A percentile compares a stretch with the other conserved stretches of the same genome.
Evolutionary conservation across 30 jellyfish, hydroid and myxozoan species (phyloP).

Genomic region (Cassiopea xamachana): DNA sequence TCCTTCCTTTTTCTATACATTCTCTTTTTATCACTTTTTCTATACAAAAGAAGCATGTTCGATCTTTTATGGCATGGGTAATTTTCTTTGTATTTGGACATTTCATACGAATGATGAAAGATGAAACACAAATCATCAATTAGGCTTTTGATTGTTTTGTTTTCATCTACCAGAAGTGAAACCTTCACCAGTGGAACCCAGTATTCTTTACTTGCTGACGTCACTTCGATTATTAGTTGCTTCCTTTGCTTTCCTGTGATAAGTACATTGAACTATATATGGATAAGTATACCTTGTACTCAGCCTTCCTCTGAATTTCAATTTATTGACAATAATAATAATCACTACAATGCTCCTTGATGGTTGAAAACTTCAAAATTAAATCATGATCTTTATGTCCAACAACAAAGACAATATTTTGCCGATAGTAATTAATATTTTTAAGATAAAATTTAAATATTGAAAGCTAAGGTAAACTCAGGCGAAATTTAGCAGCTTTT

Average conservation of each 20-base stretch:
- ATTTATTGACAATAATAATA: not conserved
- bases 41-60: constrained; percentile 59
- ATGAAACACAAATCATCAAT: constrained; percentile 76
- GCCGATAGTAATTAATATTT: too few relatives aligned
- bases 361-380: not conserved
- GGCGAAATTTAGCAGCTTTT: too few relatives aligned
- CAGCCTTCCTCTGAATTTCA: not conserved
- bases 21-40: constrained; percentile 49
- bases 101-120: constrained; percentile 84
- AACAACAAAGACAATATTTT: too few relatives aligned
- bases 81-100: constrained; percentile 85
- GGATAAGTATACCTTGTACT: not conserved
- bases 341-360: not conserved
- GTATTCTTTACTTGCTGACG: constrained; percentile 86
- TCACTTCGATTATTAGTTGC: constrained; percentile 50
- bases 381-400: too few relatives aligned
- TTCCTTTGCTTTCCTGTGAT: constrained; percentile 18
- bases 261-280: not conserved
- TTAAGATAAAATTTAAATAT: too few relatives aligned
- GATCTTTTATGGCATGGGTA: constrained; percentile 86
- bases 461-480: too few relatives aligned
- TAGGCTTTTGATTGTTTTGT: constrained; percentile 55
- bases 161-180: constrained; percentile 37
- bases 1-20: constrained; percentile 59
- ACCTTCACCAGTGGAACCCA: constrained; percentile 88